A percentile compares a stretch with the other conserved stretches of the same genome.
These are phyloP conservation scores for Tipula lateralis DNA, from an alignment of 2,888 invertebrate genomes.

Conservation along the genomic window DNA sequence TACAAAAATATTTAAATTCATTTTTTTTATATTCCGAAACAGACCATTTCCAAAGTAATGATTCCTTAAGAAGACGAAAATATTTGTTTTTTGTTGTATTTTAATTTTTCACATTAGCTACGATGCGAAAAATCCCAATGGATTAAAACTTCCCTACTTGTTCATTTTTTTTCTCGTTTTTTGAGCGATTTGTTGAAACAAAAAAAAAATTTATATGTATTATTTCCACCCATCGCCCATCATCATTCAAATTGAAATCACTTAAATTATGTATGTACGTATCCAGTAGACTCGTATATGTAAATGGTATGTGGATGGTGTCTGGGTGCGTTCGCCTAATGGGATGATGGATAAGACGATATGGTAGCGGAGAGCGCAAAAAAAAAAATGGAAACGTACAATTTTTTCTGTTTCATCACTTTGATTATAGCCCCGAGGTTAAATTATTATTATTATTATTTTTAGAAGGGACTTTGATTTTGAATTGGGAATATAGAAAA, in stretches of 20 bases:
- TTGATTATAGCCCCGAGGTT: conserved; percentile 11
- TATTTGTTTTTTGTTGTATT: neutral
- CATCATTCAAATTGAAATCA: conserved; percentile 24
- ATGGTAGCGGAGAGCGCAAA: neutral
- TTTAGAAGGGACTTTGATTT: conserved; percentile 11
- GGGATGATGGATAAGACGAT: neutral
- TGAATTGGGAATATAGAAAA: neutral
- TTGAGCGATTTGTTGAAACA: conserved; percentile 27
- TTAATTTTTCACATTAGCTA: conserved; percentile 31
- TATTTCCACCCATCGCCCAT: conserved; percentile 19
- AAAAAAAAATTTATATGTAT: conserved; percentile 12
- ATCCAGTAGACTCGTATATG: neutral
- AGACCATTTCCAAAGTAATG: conserved; percentile 20
- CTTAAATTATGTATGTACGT: neutral
- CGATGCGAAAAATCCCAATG: conserved; percentile 30
- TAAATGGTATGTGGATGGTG: neutral
- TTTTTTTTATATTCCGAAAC: neutral
- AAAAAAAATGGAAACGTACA: neutral
- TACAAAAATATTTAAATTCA: neutral
- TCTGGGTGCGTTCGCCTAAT: neutral
- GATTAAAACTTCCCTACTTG: conserved; percentile 26
- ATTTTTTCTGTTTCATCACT: conserved; percentile 1
- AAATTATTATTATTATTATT: conserved; percentile 12
- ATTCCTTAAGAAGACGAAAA: conserved; percentile 2
- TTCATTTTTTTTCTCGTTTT: neutral